A percentile compares a stretch with the other conserved stretches of the same genome.
These are phyloP conservation scores for Lithophane socia DNA, from an alignment of 2,888 invertebrate species.

Conservation along the genomic window DNA sequence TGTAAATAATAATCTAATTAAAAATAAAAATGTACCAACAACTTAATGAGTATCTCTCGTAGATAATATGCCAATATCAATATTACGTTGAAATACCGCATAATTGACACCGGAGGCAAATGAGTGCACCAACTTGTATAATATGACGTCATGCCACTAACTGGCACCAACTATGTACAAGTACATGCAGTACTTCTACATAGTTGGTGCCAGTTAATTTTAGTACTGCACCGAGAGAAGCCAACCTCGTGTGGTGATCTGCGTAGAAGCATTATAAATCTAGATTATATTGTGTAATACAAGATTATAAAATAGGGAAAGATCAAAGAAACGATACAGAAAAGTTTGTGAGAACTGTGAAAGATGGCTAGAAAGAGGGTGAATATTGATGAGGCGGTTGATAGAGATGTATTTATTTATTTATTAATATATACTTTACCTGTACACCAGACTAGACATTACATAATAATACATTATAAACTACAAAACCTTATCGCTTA, in stretches of 20 bases:
- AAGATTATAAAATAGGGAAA: too few relatives aligned
- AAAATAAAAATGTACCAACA: background rate
- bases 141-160: slow-evolving; percentile 18
- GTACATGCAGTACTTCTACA: background rate
- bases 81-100: too few relatives aligned
- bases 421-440: too few relatives aligned
- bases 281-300: background rate
- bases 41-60: too few relatives aligned
- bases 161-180: too few relatives aligned
- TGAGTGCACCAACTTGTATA: slow-evolving; percentile 14
- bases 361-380: background rate
- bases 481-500: too few relatives aligned
- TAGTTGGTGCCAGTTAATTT: slow-evolving; percentile 7
- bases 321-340: too few relatives aligned
- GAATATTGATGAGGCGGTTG: too few relatives aligned
- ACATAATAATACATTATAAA: too few relatives aligned
- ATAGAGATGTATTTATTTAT: too few relatives aligned
- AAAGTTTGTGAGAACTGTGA: background rate
- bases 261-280: background rate
- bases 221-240: background rate
- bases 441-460: too few relatives aligned
- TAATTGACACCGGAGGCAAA: slow-evolving; percentile 4
- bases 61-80: slow-evolving; percentile 25
- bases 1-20: too few relatives aligned
- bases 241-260: background rate